Conservation (phyloP, 2,113 vertebrate species). For the Psittacus erithacus region DNA sequence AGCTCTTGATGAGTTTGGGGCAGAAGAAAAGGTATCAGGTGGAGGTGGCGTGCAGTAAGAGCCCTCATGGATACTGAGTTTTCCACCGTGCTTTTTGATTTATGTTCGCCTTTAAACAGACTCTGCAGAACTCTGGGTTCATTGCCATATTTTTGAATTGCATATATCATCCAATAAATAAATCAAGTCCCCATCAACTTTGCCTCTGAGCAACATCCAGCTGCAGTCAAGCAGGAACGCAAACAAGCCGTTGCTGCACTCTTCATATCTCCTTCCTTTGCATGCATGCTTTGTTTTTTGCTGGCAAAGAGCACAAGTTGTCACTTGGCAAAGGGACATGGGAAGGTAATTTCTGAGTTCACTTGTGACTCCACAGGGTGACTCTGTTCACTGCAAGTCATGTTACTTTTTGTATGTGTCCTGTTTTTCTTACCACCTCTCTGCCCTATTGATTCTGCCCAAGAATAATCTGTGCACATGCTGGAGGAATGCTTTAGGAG, state of each 20-base stretch:
- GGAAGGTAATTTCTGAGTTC: background rate
- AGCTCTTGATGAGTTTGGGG: background rate
- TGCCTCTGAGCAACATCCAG: slow-evolving; percentile 48
- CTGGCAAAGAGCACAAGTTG: background rate
- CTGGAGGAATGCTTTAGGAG: background rate
- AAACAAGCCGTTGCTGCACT: background rate
- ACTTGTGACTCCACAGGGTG: background rate
- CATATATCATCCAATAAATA: background rate
- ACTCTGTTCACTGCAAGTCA: rapidly evolving
- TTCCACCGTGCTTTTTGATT: background rate
- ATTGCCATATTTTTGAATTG: background rate
- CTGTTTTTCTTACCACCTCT: background rate
- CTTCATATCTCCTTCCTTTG: background rate
- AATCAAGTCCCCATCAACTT: background rate
- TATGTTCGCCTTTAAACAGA: background rate
- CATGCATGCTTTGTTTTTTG: background rate
- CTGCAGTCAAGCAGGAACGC: background rate
- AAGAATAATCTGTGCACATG: background rate
- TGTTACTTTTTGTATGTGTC: background rate
- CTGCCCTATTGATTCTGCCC: background rate
- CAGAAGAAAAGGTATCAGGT: background rate
- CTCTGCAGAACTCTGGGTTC: background rate
- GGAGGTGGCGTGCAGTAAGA: background rate
- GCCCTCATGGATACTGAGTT: background rate
- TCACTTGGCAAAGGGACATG: rapidly evolving